Base-by-base conservation (phyloP, 2,888 invertebrate genomes). In the Orchestes rusci region DNA sequence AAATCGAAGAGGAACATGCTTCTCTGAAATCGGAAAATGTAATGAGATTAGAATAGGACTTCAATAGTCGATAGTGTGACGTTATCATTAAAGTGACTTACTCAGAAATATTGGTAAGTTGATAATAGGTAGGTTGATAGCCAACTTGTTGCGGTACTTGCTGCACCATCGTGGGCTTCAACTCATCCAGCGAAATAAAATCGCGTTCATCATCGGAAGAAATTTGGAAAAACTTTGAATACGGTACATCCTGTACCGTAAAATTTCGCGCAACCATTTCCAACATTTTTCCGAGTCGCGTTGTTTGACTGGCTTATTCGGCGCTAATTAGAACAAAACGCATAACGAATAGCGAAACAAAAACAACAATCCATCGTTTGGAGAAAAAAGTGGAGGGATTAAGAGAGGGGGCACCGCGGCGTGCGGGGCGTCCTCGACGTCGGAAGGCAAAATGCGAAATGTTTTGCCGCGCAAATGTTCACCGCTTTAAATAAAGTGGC, bases 221-320 rank as follows among this genome's bases (percentile, higher is more conserved):
- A 45, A 67, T 61, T 55, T 70, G 68, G 16, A 69, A 56, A 16
- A 70, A 58, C 19, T 66, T 61, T 42, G 69, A 64, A 54, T 67
- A 70, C 29, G 70, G 61, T 39, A 68, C 55, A 53, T 70, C 68
- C 43, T 59, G 59, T 55, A 65, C 62, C 36, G 67, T 59, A 56
- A 69, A 67, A 58, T 67, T 67, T 48, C 68, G 59, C 32, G 68
- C 67, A 37, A 68, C 67, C 68, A 70, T 69, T 46, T 39, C 41
- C 28, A 43, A 12, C 43, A 43, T 43, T 36, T 4, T 33, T 33
- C 7, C 7, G 13, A 5, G 16, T 4, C 4, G 15, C n/a, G 13
- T 8, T 16, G 33, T 4, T 4, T 16, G 7, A 33, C 16, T 33
- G 13, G 16, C 13, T 5, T 4, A 8, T 30, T 5, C 13, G 4